phyloP scores from a whole-genome alignment of 2,888 invertebrate genomes.

The Tachina grossa region DNA sequence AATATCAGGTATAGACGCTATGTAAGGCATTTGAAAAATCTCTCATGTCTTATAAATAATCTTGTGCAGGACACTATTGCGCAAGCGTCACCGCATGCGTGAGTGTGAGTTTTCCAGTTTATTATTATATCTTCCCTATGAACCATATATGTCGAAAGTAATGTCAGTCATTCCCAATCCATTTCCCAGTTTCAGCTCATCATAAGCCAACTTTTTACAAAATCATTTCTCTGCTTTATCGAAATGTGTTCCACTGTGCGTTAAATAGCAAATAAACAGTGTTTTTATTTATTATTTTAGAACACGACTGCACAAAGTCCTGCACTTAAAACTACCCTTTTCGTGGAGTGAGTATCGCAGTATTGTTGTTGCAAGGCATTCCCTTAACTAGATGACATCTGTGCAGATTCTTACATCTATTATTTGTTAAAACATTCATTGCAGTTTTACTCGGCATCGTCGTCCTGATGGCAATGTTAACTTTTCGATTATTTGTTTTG shows the following conservation, averaged over 20 bases:
- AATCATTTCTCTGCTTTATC: background rate
- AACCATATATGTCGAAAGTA: too few species aligned
- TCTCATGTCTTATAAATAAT: too few species aligned
- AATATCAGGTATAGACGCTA: too few species aligned
- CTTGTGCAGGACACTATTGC: too few species aligned
- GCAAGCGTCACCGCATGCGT: too few species aligned
- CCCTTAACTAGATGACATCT: conserved; percentile 75
- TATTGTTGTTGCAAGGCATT: conserved; percentile 56
- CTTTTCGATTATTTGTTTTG: conserved; percentile 72
- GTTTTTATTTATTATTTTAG: conserved; percentile 71
- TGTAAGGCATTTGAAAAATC: too few species aligned
- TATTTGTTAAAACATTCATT: conserved; percentile 28
- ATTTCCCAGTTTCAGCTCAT: too few species aligned
- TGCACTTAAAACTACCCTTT: conserved; percentile 81
- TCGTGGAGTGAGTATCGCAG: conserved; percentile 74
- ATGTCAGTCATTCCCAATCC: too few species aligned
- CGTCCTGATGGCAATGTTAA: conserved; percentile 81
- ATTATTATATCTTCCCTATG: too few species aligned
- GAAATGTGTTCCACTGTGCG: conserved; percentile 71
- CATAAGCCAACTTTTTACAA: too few species aligned
- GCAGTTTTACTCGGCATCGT: conserved; percentile 27
- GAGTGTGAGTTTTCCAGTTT: too few species aligned
- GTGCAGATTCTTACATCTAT: conserved; percentile 73
- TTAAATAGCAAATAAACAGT: conserved; percentile 72
- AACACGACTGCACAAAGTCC: conserved; percentile 75